Evolutionary conservation across 2,797 vertebrate genomes (phyloP).

Genomic region (Coreius guichenoti): DNA sequence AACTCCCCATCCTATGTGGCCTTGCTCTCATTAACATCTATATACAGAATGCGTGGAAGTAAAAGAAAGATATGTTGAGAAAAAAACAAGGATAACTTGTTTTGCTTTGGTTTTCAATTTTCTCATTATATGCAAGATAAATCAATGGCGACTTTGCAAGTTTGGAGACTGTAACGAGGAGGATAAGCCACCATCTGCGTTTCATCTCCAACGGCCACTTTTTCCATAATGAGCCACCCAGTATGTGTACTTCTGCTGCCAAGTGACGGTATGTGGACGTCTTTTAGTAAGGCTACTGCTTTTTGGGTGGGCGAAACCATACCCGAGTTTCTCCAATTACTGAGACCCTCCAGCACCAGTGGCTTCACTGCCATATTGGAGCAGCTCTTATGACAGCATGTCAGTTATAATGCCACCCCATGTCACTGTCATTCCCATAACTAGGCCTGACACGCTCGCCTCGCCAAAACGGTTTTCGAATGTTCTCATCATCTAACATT

Average conservation of each 20-base stretch:
- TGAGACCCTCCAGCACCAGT: constrained; percentile 68
- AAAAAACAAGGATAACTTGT: constrained; percentile 31
- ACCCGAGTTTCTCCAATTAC: constrained; percentile 76
- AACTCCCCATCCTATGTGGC: constrained; percentile 31
- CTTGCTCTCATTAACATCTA: constrained; percentile 49
- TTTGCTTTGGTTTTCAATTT: constrained; percentile 53
- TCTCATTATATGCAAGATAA: constrained; percentile 53
- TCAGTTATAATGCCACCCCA: constrained; percentile 80
- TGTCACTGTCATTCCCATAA: constrained; percentile 75
- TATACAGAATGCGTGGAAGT: not conserved
- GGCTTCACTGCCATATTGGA: constrained; percentile 58
- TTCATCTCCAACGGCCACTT: constrained; percentile 56
- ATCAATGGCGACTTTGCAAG: constrained; percentile 41
- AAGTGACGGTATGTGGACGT: constrained; percentile 52
- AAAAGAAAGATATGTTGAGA: constrained; percentile 7
- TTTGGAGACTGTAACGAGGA: constrained; percentile 56
- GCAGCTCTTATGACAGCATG: constrained; percentile 70
- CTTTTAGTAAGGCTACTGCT: constrained; percentile 61
- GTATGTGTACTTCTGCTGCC: constrained; percentile 54
- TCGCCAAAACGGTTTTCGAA: constrained; percentile 58
- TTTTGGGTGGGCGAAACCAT: constrained; percentile 52
- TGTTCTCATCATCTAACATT: constrained; percentile 62
- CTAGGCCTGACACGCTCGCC: constrained; percentile 54
- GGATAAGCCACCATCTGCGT: constrained; percentile 41
- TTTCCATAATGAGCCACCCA: constrained; percentile 61